These are phyloP conservation scores for Crotalus viridis DNA, from an alignment of 2,113 vertebrate genomes.

Conservation along the genomic window DNA sequence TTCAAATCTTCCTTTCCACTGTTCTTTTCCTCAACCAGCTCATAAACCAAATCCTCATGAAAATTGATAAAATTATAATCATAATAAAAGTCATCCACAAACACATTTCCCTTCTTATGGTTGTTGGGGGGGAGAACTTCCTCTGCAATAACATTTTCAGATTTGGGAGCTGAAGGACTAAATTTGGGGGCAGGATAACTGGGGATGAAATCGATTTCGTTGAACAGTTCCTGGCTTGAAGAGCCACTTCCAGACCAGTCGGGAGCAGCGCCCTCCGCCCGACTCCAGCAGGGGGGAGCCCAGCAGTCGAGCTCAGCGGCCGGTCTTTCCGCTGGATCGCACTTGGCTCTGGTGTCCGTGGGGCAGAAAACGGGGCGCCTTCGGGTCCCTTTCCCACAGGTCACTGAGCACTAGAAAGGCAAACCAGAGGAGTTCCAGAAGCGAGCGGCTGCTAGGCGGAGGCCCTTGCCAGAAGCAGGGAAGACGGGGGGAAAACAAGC, in stretches of 20 bases:
- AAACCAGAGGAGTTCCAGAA: fast-evolving
- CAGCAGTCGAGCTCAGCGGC: slow-evolving; percentile 55
- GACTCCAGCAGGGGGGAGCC: slow-evolving; percentile 64
- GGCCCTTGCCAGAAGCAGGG: background rate
- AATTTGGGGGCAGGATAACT: slow-evolving; percentile 42
- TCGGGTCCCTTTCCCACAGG: slow-evolving; percentile 77
- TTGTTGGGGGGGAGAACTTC: slow-evolving; percentile 68
- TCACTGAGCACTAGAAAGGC: slow-evolving; percentile 80
- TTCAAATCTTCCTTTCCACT: background rate
- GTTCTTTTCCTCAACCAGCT: slow-evolving; percentile 58
- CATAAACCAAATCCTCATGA: slow-evolving; percentile 87
- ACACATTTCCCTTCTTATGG: slow-evolving; percentile 68
- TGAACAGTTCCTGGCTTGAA: slow-evolving; percentile 81
- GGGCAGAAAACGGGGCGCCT: slow-evolving; percentile 77
- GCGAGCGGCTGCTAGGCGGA: too few relatives aligned
- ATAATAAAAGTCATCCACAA: slow-evolving; percentile 94
- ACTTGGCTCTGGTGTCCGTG: slow-evolving; percentile 67
- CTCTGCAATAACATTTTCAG: slow-evolving; percentile 66
- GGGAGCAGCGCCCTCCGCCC: slow-evolving; percentile 23
- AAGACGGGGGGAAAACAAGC: background rate
- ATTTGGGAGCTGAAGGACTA: slow-evolving; percentile 41
- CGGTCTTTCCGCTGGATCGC: slow-evolving; percentile 75
- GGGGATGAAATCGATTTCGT: slow-evolving; percentile 78
- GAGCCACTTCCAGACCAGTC: slow-evolving; percentile 91
- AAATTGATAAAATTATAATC: slow-evolving; percentile 99